Conservation (phyloP, 2,113 vertebrate genomes). For the Steatornis caripensis region DNA sequence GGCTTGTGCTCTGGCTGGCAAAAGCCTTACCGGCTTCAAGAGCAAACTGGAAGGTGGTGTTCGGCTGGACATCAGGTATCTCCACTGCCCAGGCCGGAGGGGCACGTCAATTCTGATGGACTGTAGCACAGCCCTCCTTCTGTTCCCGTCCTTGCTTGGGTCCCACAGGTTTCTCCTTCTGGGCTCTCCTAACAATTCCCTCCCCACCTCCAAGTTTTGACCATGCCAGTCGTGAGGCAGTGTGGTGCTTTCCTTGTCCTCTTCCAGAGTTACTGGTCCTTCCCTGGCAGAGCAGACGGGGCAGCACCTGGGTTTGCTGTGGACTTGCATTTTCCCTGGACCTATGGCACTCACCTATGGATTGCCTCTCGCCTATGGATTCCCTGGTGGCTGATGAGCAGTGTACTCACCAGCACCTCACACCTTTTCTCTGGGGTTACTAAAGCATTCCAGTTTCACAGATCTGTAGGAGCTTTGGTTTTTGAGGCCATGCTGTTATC, state of each 20-base stretch:
- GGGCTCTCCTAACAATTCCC: not conserved
- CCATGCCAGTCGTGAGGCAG: not conserved
- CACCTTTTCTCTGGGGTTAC: not conserved
- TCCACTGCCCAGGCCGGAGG: not conserved
- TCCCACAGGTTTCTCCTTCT: not conserved
- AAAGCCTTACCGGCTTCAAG: not conserved
- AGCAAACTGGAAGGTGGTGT: not conserved
- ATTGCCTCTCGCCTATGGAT: not conserved
- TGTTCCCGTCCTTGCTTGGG: not conserved
- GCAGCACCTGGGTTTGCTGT: not conserved
- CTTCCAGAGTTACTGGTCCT: not conserved
- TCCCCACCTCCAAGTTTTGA: not conserved
- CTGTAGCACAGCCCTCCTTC: not conserved
- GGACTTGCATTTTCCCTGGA: not conserved
- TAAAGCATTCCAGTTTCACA: not conserved
- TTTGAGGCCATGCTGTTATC: not conserved
- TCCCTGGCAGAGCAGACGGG: not conserved
- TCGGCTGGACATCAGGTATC: not conserved
- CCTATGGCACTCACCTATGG: not conserved
- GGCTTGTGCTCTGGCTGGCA: not conserved
- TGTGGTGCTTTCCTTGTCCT: not conserved
- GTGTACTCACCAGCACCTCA: not conserved
- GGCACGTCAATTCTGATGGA: not conserved
- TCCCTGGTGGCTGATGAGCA: not conserved
- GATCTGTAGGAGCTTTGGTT: not conserved